Base-by-base conservation (phyloP, 2,797 vertebrate species). In the Cyclopterus lumpus region DNA sequence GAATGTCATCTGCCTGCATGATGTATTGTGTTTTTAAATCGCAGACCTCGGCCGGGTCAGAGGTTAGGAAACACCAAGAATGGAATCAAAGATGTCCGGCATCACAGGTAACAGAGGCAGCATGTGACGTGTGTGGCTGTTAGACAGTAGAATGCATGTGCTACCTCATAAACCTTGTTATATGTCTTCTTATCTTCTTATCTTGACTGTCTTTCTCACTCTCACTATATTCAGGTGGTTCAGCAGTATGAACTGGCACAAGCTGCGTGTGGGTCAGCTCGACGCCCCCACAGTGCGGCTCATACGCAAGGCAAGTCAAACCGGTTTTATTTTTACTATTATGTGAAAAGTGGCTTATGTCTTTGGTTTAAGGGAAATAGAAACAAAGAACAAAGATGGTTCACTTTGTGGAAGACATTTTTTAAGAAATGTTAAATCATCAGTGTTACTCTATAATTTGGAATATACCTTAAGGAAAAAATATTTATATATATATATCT, bases 31-130 rank as follows among this genome's bases (percentile, higher is more conserved):
- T 54, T 77, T 51, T 67, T 67, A 6, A n/a, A 49, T 72, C 80
- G 12, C 88, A 96, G 96, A 84, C 93, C 93, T 44, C 93, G 95
- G 6, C 95, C 95, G 0, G 95, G 96, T 58, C 95, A 96, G 84
- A 92, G 95, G 77, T 89, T 95, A 79, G 95, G 95, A 75, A 96
- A 96, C 85, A 96, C 94, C 28, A 96, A 94, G 88, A 95, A 95
- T 1, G 95, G 96, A 59, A 96, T 96, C 73, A 95, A 93, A 82
- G 95, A 96, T 48, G 89, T 97, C 36, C 92, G 95, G 40, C 85
- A 95, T 84, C 95, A 97, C 91, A 95, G 95, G 95, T 96, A 87
- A 86, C 61, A 22, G 63, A 51, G 51, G 63, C 70, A 76, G 76
- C 69, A 8, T 16, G 20, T n/a, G 5, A 51, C 12, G 12, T 2